Base-by-base conservation (phyloP, 2,888 invertebrate genomes). In the Cheilosia impressa region DNA sequence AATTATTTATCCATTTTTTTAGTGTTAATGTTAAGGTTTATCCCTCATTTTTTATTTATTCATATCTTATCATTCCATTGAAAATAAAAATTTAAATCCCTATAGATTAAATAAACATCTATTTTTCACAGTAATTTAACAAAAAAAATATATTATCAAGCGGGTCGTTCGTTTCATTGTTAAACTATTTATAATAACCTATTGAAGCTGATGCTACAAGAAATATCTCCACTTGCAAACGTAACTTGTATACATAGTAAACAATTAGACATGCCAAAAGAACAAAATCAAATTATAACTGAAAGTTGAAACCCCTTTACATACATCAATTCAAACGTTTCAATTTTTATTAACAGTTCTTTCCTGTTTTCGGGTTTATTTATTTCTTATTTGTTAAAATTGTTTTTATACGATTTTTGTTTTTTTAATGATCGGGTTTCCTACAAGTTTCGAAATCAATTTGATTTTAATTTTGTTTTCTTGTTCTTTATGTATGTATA, bases 1-100 rank as follows among this genome's bases (percentile, higher is more conserved):
- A 85, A 85, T 80, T 81, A 85, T 85, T 85, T 75, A 84, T 84
- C 72, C 71, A 58, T 81, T 85, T 83, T 71, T 52, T 80, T 63
- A 79, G 79, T 69, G 57, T 80, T 85, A 69, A 85, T 81, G 27
- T 85, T 68, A 76, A 85, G 52, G 76, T 84, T 75, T 81, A 77
- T 45, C 72, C 62, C 71, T 65, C 47, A 65, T 82, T 76, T 66
- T 68, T 57, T 52, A 1, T n/a, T n/a, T 53, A 1, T 71, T 69
- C 60, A 34, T 65, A 75, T 66, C 79, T 22, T 57, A 22, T 66
- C 79, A 53, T 71, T 84, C 84, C 75, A 65, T 45, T 62, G 43
- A 78, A 84, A 52, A 62, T 9, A 68, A 76, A 62, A 53, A 34
- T 15, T 22, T 24, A 6, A 66, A 43, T 53, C 50, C 47, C 57